Base-by-base conservation (phyloP, 2,888 invertebrate genomes). In the Octodonta nipae region DNA sequence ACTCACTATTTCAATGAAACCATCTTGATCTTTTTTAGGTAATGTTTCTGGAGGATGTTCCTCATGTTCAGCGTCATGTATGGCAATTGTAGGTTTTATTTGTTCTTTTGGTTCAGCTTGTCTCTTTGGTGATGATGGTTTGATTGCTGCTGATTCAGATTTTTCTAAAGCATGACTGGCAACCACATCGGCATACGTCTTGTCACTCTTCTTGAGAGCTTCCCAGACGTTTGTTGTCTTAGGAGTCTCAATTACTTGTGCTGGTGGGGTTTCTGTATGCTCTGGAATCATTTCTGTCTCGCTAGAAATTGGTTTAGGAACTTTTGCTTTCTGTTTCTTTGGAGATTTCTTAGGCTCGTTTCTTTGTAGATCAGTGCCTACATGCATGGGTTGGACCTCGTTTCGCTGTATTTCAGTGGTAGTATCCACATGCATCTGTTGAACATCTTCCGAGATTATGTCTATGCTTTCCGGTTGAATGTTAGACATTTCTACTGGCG, bases 171-270 rank as follows among this genome's bases (percentile, higher is more conserved):
- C 56, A 13, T 48, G 50, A 47, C 68, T 66, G 11, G 73, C 71
- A 5, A 79, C 63, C 17, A 79, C 70, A 58, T 76, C 73, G 12
- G 80, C 80, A 49, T 80, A 80, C 0, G 79, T 76, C 58, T 77
- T 79, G 1, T 74, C 75, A 24, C 66, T 63, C 29, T 62, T 47
- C 38, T 49, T 55, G 20, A 63, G 43, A 48, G 62, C 64, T n/a
- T 56, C 52, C 71, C 71, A 72, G 13, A 70, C 62, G 49, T 68
- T 70, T 15, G 35, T 34, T 26, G 52, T 29, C 30, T 36, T 16
- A 5, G 5, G 4, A 25, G 22, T 14, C 28, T 33, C 28, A 14
- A 15, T 4, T n/a, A n/a, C 10, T 22, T 22, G 10, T 22, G 22
- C 2, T 11, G 22, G 22, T 3, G 22, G 22, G 22, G 11, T 2